Evolutionary conservation across 2,888 invertebrate genomes (phyloP).

Genomic region (Ceramica pisi): DNA sequence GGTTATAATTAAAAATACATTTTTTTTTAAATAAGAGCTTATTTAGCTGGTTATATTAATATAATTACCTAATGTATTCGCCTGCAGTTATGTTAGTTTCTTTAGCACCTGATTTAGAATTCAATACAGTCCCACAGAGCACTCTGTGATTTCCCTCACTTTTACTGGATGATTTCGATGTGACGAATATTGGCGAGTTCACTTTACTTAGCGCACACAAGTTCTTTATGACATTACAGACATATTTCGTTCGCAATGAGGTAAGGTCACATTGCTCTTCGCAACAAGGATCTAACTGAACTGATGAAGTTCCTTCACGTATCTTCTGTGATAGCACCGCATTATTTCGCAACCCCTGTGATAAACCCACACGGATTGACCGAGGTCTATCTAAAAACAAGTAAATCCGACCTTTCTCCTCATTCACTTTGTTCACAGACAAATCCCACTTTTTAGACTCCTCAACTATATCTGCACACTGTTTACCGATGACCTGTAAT

Average conservation of each 20-base stretch:
- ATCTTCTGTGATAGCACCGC: conserved; percentile 70
- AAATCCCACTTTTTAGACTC: conserved; percentile 88
- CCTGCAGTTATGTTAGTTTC: conserved; percentile 85
- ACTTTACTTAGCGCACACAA: conserved; percentile 71
- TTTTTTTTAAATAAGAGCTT: too few relatives aligned
- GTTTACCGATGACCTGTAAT: conserved; percentile 77
- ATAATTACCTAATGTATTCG: conserved; percentile 87
- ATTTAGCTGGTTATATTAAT: background rate
- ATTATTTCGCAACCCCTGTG: conserved; percentile 72
- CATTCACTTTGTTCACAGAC: conserved; percentile 79
- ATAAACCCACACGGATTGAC: conserved; percentile 76
- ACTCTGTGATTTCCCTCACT: conserved; percentile 68
- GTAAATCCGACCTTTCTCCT: conserved; percentile 85
- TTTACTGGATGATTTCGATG: conserved; percentile 83
- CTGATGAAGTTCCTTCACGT: conserved; percentile 52
- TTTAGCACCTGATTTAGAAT: conserved; percentile 89
- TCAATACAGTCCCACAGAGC: conserved; percentile 92
- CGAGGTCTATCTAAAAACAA: conserved; percentile 88
- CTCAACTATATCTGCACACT: conserved; percentile 77
- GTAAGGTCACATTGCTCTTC: conserved; percentile 75
- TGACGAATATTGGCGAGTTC: conserved; percentile 70
- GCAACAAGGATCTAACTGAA: conserved; percentile 74
- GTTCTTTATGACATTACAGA: conserved; percentile 77
- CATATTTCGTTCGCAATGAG: conserved; percentile 78
- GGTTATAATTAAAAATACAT: background rate